Percentiles rank a stretch among this genome's conserved stretches.
Conservation (phyloP, 2,113 vertebrate species). For the Microtus oregoni region DNA sequence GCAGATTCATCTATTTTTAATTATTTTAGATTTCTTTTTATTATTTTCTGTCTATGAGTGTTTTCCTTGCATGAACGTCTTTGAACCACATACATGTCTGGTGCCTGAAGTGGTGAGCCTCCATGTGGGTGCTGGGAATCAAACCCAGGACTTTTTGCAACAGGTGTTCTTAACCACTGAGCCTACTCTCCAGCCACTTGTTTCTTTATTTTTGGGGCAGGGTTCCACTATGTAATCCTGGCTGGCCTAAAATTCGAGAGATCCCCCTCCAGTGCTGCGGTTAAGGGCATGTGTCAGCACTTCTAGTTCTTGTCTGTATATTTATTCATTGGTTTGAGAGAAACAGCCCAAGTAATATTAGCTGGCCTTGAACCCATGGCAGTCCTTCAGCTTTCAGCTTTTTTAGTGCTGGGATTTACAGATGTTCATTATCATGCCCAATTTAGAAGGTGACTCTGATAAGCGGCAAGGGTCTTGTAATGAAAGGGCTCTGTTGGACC, state of each 20-base stretch:
- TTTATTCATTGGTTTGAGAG: background rate
- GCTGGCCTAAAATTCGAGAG: background rate
- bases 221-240: background rate
- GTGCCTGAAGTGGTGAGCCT: background rate
- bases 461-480: background rate
- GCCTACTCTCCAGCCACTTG: background rate
- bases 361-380: background rate
- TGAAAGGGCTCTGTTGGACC: background rate
- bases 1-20: background rate
- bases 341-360: background rate
- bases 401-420: background rate
- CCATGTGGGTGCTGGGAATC: background rate
- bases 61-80: background rate
- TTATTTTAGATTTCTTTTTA: background rate
- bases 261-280: background rate
- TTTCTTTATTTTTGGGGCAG: background rate
- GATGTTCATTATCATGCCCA: background rate
- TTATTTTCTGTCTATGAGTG: background rate
- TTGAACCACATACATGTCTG: background rate
- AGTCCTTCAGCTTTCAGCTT: background rate
- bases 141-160: background rate
- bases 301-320: background rate
- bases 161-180: background rate
- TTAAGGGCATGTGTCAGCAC: background rate
- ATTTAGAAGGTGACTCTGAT: background rate